phyloP scores from a whole-genome alignment of 2,113 vertebrate species.

The Fregata magnificens region DNA sequence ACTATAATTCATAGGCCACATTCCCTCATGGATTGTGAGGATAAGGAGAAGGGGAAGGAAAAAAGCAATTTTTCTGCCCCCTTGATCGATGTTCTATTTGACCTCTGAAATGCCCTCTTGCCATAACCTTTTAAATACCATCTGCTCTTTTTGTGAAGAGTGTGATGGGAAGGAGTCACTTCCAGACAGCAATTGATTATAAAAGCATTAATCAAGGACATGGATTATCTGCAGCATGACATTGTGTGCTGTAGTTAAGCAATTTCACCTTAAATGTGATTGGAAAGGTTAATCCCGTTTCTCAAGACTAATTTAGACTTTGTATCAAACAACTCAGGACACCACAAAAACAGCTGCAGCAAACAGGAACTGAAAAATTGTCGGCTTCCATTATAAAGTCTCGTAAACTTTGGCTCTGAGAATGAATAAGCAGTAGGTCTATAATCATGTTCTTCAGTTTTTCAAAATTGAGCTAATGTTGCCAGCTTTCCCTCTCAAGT shows the following conservation, averaged over 20 bases:
- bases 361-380: conserved; percentile 59
- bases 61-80: conserved; percentile 82
- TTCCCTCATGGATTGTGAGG: conserved; percentile 74
- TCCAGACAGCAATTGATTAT: conserved; percentile 94
- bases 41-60: conserved; percentile 72
- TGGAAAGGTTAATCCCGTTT: conserved; percentile 87
- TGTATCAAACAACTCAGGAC: conserved; percentile 35
- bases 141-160: conserved; percentile 89
- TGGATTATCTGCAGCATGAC: conserved; percentile 88
- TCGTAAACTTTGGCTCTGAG: background rate
- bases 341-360: background rate
- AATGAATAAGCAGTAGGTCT: background rate
- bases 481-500: background rate
- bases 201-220: conserved; percentile 94
- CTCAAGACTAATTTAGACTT: conserved; percentile 66
- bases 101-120: conserved; percentile 80
- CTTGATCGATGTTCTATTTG: conserved; percentile 88
- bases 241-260: conserved; percentile 89
- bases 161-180: conserved; percentile 88
- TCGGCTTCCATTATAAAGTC: conserved; percentile 19
- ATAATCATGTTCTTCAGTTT: background rate
- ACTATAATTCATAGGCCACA: conserved; percentile 74
- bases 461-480: background rate
- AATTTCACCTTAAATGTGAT: conserved; percentile 89
- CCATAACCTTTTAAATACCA: conserved; percentile 93